Conservation (phyloP, 2,888 invertebrate genomes). For the Hypselothyrea guttata region DNA sequence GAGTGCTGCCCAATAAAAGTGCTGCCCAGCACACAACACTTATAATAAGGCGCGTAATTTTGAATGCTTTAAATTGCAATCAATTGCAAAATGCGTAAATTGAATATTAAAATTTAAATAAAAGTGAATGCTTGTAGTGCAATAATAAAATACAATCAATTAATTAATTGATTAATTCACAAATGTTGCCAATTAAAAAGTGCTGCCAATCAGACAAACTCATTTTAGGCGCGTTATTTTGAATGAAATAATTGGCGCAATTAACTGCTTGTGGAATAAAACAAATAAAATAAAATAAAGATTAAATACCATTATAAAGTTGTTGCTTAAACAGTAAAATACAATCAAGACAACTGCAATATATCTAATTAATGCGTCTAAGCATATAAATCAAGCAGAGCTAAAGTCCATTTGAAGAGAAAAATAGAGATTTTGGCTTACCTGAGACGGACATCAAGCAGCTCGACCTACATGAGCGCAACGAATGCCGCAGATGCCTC, state of each 20-base stretch:
- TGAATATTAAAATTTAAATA: no score
- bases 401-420: slow-evolving; percentile 12
- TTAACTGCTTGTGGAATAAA: not conserved
- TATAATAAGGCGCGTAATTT: slow-evolving; percentile 17
- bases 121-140: no score
- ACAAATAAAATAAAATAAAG: not conserved
- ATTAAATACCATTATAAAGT: no score
- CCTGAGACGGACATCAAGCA: slow-evolving; percentile 25
- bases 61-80: not conserved
- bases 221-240: slow-evolving; percentile 5
- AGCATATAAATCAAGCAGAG: slow-evolving; percentile 42
- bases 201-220: slow-evolving; percentile 17
- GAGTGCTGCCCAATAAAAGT: no score
- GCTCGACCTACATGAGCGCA: slow-evolving; percentile 66
- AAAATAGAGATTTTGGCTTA: no score
- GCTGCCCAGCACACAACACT: slow-evolving; percentile 16
- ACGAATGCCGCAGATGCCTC: slow-evolving; percentile 70
- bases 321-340: slow-evolving; percentile 10
- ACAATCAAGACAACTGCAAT: slow-evolving; percentile 15
- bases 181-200: slow-evolving; percentile 16
- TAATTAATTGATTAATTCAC: no score
- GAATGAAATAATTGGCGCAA: not conserved
- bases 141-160: no score
- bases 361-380: slow-evolving; percentile 29
- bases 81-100: no score